A percentile compares a stretch with the other conserved stretches of the same genome.
phyloP scores from a whole-genome alignment of 2,797 vertebrate species.

The Enteromius paludinosus region DNA sequence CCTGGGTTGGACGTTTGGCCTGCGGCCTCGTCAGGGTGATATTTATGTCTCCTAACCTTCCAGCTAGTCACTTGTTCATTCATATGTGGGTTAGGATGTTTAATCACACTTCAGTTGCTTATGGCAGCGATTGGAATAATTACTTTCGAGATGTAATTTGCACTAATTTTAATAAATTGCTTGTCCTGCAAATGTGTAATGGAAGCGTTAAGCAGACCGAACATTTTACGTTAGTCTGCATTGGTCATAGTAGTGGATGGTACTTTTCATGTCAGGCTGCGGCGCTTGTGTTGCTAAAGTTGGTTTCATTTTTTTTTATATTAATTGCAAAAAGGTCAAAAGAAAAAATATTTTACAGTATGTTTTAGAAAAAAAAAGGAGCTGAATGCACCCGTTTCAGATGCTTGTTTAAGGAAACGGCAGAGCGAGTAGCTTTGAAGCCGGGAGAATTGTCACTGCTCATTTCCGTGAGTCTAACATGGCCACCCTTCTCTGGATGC shows the following conservation, averaged over 20 bases:
- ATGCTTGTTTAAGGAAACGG: neutral
- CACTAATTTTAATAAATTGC: conserved; percentile 14
- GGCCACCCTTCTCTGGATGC: conserved; percentile 16
- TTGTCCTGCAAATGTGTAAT: neutral
- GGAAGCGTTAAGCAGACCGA: neutral
- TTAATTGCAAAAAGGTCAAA: neutral
- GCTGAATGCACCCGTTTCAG: conserved; percentile 5
- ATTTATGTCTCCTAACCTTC: conserved; percentile 45
- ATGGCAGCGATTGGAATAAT: conserved; percentile 20
- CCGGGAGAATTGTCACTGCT: conserved; percentile 35
- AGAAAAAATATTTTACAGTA: neutral
- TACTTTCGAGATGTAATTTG: neutral
- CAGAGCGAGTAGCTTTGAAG: neutral
- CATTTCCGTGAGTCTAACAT: conserved; percentile 23
- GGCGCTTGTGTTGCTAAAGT: neutral
- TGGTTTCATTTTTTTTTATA: neutral
- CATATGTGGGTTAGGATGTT: conserved; percentile 18
- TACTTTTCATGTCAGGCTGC: neutral
- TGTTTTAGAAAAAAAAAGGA: neutral
- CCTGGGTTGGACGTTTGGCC: conserved; percentile 17
- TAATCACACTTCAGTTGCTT: conserved; percentile 16
- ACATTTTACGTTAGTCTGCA: neutral
- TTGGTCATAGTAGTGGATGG: neutral
- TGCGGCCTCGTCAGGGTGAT: conserved; percentile 31
- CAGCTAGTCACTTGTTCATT: conserved; percentile 34